phyloP scores from a whole-genome alignment of 2,888 invertebrate genomes.

The Phortica magna region DNA sequence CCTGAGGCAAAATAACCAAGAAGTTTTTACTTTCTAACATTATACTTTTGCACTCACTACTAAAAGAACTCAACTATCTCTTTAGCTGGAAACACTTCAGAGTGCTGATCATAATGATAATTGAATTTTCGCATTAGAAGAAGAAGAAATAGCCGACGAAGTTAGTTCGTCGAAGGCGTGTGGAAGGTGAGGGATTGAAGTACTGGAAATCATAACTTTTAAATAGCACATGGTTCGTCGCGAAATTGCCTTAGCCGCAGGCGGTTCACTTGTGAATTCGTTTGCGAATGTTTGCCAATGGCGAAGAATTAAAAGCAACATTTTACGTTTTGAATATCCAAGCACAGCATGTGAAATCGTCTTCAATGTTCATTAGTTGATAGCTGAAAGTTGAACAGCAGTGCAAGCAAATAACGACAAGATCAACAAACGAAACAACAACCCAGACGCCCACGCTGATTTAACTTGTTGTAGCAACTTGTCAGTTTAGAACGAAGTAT shows the following conservation, averaged over 20 bases:
- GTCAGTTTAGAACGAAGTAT: not conserved
- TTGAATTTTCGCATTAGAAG: no score
- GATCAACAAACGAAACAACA: not conserved
- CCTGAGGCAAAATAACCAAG: no score
- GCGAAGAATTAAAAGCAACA: not conserved
- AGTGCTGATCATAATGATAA: no score
- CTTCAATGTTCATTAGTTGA: constrained; percentile 14
- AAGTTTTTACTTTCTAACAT: no score
- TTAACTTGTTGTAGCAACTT: no score
- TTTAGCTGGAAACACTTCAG: no score
- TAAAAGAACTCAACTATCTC: no score
- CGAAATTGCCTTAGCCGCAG: not conserved
- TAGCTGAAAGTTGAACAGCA: not conserved
- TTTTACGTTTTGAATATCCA: not conserved
- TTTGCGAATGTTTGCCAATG: not conserved
- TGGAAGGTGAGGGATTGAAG: not conserved
- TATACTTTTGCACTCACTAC: no score
- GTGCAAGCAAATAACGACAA: not conserved
- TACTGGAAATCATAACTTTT: not conserved
- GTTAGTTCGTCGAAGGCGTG: not conserved
- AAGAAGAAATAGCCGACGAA: no score
- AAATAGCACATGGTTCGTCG: not conserved
- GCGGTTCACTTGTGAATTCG: not conserved
- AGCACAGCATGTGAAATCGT: constrained; percentile 9
- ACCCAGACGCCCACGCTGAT: not conserved